Base-by-base conservation (phyloP, 1,140 invertebrate genomes). In the Pseudomyrmex gracilis region DNA sequence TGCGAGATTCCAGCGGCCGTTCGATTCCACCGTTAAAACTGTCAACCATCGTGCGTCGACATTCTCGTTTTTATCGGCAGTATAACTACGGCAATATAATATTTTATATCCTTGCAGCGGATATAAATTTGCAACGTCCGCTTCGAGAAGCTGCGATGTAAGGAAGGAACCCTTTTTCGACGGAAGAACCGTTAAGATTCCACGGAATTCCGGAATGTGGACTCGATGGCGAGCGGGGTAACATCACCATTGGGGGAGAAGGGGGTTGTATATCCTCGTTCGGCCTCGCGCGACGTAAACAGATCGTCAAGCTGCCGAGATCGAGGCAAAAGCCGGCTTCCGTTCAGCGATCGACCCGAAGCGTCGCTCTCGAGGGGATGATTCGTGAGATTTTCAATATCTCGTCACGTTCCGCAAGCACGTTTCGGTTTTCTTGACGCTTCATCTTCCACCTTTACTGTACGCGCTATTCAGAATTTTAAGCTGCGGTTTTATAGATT, bases 361-460 rank as follows among this genome's bases (percentile, higher is more conserved):
- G 34, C 34, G 34, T 34, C 5, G 47, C 10, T 49, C 57, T 51
- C 82, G 7, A 3, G 70, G 57, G 61, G 45, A 68, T 66, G 61
- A 68, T 77, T 67, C 63, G 63, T 34, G 55, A 68, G 74, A 68
- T 77, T 77, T 77, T 77, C 74, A 77, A 77, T 77, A 67, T 77
- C 74, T 77, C 63, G 74, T 77, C 74, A 77, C 74, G 49, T 77
- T 24, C 12, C 24, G 57, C 43, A 47, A 74, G 60, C 57, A 63
- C 43, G 20, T 49, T 64, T 49, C 58, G 45, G 61, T 74, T 63
- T 64, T 74, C 58, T 74, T 34, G 58, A 74, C 55, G 57, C 57
- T 49, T 47, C 73, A 45, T 63, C 58, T 74, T 63, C 9, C 22
- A 61, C 2, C 3, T 20, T 13, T 17, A 64, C 5, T n/a, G 68